Evolutionary conservation across 2,888 invertebrate species (phyloP).

Genomic region (Willowsia nigromaculata): DNA sequence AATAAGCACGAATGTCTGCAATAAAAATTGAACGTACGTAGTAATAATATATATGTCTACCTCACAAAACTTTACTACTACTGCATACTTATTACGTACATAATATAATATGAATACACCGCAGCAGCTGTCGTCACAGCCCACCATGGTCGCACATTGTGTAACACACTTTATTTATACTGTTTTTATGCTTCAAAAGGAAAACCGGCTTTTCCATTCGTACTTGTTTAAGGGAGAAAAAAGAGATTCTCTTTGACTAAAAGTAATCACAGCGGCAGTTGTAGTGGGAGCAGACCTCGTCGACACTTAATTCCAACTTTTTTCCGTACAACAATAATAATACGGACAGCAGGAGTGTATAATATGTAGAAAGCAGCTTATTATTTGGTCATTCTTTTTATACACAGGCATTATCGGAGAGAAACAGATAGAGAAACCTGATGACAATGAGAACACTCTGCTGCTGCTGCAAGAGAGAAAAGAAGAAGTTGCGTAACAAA

Average conservation of each 20-base stretch:
- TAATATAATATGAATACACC: slow-evolving; percentile 44
- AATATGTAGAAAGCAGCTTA: slow-evolving; percentile 1
- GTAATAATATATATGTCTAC: slow-evolving; percentile 14
- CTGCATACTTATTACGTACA: not conserved
- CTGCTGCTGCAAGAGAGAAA: not conserved
- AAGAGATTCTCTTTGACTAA: slow-evolving; percentile 16
- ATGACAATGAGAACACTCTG: slow-evolving; percentile 60
- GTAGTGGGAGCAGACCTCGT: slow-evolving; percentile 29
- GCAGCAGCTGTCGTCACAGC: slow-evolving; percentile 48
- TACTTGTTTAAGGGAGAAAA: slow-evolving; percentile 1
- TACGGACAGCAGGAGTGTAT: not conserved
- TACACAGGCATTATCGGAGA: slow-evolving; percentile 31
- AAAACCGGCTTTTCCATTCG: slow-evolving; percentile 46
- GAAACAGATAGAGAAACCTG: slow-evolving; percentile 32
- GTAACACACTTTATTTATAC: slow-evolving; percentile 52
- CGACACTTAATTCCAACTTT: slow-evolving; percentile 44
- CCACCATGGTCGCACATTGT: slow-evolving; percentile 51
- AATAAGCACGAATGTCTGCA: slow-evolving; percentile 26
- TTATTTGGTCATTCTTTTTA: slow-evolving; percentile 72
- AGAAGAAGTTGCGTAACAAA: slow-evolving; percentile 15
- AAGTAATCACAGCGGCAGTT: slow-evolving; percentile 48
- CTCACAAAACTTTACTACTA: not conserved
- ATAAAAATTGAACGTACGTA: slow-evolving; percentile 34
- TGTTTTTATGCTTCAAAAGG: slow-evolving; percentile 25
- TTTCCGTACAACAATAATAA: too few species aligned